phyloP scores from a whole-genome alignment of 2,888 invertebrate species.

The Macrosiphum euphorbiae region DNA sequence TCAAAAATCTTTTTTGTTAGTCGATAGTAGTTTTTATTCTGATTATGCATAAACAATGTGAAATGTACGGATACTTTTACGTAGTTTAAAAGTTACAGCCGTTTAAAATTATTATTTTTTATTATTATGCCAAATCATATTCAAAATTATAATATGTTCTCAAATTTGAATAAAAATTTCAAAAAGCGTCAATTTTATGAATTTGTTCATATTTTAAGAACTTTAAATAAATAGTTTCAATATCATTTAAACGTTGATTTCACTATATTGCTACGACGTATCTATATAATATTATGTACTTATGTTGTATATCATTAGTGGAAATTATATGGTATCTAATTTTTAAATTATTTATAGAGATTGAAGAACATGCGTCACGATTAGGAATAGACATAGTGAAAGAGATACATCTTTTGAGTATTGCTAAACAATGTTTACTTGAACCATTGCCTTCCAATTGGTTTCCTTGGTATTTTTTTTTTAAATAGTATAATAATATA shows the following conservation, averaged over 20 bases:
- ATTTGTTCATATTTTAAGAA: neutral
- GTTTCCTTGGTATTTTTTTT: constrained; percentile 62
- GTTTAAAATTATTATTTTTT: too few species aligned
- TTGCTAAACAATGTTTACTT: constrained; percentile 63
- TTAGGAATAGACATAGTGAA: constrained; percentile 60
- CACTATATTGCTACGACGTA: neutral
- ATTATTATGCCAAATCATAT: too few species aligned
- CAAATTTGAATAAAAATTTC: neutral
- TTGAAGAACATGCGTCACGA: constrained; percentile 61
- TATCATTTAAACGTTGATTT: neutral
- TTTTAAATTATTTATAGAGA: constrained; percentile 51
- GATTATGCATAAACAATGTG: too few species aligned
- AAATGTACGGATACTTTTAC: too few species aligned
- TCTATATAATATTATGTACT: neutral
- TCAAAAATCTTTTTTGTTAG: too few species aligned
- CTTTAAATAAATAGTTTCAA: neutral
- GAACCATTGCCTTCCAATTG: constrained; percentile 64
- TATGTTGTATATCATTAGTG: neutral
- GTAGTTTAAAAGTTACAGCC: too few species aligned
- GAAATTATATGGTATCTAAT: neutral
- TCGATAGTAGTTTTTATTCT: too few species aligned
- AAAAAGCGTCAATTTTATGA: neutral
- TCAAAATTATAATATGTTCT: too few species aligned
- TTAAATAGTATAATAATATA: neutral
- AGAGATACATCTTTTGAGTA: constrained; percentile 56